phyloP scores from a whole-genome alignment of 2,113 vertebrate genomes.

The Mesocricetus auratus region DNA sequence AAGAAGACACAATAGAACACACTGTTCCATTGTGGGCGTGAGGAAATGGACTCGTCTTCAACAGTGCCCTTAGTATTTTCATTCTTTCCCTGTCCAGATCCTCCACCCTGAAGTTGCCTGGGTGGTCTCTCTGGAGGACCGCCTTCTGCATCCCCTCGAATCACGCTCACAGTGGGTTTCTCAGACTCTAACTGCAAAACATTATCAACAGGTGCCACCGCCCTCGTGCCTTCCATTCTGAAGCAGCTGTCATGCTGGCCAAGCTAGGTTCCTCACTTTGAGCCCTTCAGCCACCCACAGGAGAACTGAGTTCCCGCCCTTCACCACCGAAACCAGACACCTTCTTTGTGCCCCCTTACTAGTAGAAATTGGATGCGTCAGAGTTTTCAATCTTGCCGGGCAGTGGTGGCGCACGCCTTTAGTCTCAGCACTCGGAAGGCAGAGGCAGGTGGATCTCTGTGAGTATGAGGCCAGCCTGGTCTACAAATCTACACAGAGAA shows the following conservation, averaged over 20 bases:
- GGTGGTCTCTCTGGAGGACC: background rate
- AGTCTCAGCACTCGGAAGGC: too few relatives aligned
- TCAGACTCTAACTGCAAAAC: background rate
- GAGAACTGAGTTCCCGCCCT: background rate
- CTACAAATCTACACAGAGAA: too few relatives aligned
- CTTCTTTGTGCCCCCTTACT: constrained; percentile 9
- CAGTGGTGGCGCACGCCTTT: too few relatives aligned
- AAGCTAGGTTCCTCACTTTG: background rate
- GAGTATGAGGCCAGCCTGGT: too few relatives aligned
- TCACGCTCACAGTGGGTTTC: background rate
- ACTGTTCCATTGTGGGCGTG: background rate
- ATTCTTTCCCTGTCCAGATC: background rate
- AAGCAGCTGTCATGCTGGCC: background rate
- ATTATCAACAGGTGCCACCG: background rate
- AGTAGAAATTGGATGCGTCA: background rate
- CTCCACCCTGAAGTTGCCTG: background rate
- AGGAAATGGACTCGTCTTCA: constrained; percentile 20
- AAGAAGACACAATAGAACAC: background rate
- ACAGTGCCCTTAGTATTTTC: background rate
- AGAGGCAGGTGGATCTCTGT: too few relatives aligned
- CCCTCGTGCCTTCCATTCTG: background rate
- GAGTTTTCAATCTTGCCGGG: background rate
- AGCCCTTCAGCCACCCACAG: background rate
- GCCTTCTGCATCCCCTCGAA: background rate
- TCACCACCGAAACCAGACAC: background rate